Evolutionary conservation across 2,888 invertebrate genomes (phyloP), one percentile per base, ranked within the genome.

Genomic region (Pyrrhosoma nymphula): DNA sequence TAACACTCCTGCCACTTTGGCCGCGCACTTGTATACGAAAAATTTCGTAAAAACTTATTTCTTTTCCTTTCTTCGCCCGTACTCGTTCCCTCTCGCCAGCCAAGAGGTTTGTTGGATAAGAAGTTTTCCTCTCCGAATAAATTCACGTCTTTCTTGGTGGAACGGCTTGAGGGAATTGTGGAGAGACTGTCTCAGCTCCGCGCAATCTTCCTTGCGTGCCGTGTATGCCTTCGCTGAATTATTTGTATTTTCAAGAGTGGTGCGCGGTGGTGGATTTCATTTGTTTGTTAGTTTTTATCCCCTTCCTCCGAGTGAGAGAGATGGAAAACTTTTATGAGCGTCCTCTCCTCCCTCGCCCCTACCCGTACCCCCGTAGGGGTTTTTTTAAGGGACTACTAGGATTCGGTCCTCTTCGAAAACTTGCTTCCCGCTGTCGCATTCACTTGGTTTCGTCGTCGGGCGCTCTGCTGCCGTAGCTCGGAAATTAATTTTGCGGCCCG

Each of bases 401-500:
- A 35, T 30, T 35, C 35, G 82, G 30, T 35, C 82, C 82, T 69
- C 69, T 35, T 60, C 18, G 60, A 60, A 20, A 16, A 60, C 60
- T 47, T 47, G 3, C 60, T 12, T 18, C 82, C 35, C 35, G 30
- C 82, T 8, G 30, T 26, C 69, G 63, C 63, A 20, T 63, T 69
- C 69, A 69, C 8, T 26, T 69, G 69, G 69, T 69, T 35, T 82
- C 75, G 35, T 82, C 82, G 82, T 35, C 69, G 82, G 0, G 47
- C 8, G 47, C 47, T 47, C 47, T 47, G 47, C 47, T 47, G 47
- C 47, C 47, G 47, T 10, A 14, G 30, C 82, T 35, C 82, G 16
- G 82, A 82, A 82, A 82, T 82, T 82, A 82, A 82, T 82, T 60
- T 82, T 82, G 82, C 82, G 16, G 82, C 14, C 82, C 82, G n/a